Percentiles rank a stretch among this genome's conserved stretches.
These are phyloP conservation scores for Orientallactaga sibirica DNA, from an alignment of 2,797 vertebrate species.

Conservation along the genomic window DNA sequence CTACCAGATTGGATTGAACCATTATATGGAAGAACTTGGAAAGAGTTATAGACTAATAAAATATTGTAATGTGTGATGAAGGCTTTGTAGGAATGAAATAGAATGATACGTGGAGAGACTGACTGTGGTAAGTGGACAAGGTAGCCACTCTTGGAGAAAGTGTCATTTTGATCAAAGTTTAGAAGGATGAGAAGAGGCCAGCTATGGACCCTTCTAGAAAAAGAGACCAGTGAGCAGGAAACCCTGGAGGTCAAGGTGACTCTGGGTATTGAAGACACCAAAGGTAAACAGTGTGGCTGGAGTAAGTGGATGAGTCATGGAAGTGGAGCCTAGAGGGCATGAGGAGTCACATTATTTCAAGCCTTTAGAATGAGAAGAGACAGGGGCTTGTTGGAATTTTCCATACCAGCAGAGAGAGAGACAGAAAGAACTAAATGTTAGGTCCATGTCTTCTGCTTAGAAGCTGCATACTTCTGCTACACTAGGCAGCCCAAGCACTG, in stretches of 20 bases:
- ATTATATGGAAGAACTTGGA: slow-evolving; percentile 8
- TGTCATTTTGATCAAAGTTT: background rate
- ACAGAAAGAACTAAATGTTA: background rate
- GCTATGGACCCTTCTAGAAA: background rate
- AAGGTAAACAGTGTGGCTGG: background rate
- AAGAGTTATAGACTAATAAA: background rate
- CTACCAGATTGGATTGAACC: background rate
- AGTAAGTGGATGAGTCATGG: background rate
- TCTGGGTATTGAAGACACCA: background rate
- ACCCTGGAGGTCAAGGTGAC: background rate
- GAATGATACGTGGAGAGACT: background rate
- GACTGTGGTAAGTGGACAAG: background rate
- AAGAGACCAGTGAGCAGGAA: background rate
- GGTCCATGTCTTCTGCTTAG: background rate
- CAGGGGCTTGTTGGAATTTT: background rate
- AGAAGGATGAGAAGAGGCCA: background rate
- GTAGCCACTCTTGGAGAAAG: slow-evolving; percentile 15
- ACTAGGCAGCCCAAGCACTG: fast-evolving
- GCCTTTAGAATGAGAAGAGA: background rate
- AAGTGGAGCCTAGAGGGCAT: background rate
- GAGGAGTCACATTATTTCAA: background rate
- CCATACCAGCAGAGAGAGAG: background rate
- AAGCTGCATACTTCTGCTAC: background rate
- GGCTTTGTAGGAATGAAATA: background rate
- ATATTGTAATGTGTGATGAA: background rate